Base-by-base conservation (phyloP, 1,140 invertebrate species). In the Drosophila sp. region DNA sequence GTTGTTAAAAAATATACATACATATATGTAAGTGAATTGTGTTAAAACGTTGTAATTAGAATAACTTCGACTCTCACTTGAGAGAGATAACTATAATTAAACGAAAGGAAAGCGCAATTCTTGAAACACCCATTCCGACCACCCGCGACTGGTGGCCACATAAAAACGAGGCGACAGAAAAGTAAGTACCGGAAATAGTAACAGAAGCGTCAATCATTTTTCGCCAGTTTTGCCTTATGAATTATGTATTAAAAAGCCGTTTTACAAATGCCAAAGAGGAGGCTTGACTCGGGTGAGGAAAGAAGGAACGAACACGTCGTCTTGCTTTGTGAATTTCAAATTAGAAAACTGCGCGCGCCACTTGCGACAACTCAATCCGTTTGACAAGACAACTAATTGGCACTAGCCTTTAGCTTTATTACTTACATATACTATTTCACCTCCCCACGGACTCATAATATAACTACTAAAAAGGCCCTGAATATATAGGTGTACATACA, bases 291-390 rank as follows among this genome's bases (percentile, higher is more conserved):
- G 44, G 4, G 23, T 50, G 23, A 8, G 44, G 44, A 41, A 41
- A 41, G 40, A 41, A 41, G 11, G 40, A 41, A 41, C 1, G 5
- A 38, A 56, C 41, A 44, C 47, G 32, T 54, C 32, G 72, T 40
- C 44, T 35, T 44, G 62, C 78, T 72, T 70, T 77, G 78, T 83
- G 83, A 87, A 87, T 87, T 87, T 89, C 72, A 80, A 87, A 87
- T 87, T 70, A 89, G 72, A 85, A 82, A 76, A 60, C 50, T 44
- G 44, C 60, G 61, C 67, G 57, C 71, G 76, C 70, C 65, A 69
- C 70, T 69, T 76, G 70, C 27, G 75, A 69, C 68, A 66, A 66
- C 71, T 75, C 68, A 76, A 60, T 72, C 60, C 61, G 56, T 50
- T 70, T 40, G 65, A 65, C 66, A 56, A 63, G 63, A 55, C 68